phyloP scores from a whole-genome alignment of 2,888 invertebrate genomes.

The Ochropacha duplaris region DNA sequence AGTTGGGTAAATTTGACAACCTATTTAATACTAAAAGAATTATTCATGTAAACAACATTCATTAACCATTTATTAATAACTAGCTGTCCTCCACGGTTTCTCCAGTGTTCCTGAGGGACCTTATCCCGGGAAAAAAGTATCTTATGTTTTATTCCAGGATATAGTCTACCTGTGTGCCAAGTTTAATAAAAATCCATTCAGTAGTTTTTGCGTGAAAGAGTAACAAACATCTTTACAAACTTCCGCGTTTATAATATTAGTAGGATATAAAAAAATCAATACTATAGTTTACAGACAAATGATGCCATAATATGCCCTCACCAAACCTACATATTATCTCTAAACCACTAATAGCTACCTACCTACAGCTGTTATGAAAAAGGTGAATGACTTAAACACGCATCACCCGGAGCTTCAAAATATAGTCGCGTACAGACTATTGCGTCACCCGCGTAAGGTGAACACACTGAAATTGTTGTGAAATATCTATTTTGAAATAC shows the following conservation, averaged over 20 bases:
- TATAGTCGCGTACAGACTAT: slow-evolving; percentile 15
- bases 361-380: slow-evolving; percentile 14
- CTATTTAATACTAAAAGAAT: neutral
- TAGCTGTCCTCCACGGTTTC: too few relatives aligned
- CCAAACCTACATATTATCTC: slow-evolving; percentile 3
- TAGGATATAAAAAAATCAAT: too few relatives aligned
- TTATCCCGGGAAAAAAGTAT: too few relatives aligned
- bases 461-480: slow-evolving; percentile 31
- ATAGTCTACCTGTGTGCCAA: too few relatives aligned
- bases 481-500: slow-evolving; percentile 29
- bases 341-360: neutral
- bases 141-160: too few relatives aligned
- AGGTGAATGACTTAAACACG: slow-evolving; percentile 39
- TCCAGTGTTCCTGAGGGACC: too few relatives aligned
- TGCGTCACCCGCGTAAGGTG: slow-evolving; percentile 24
- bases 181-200: too few relatives aligned
- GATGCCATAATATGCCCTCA: neutral
- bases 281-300: too few relatives aligned
- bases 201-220: too few relatives aligned
- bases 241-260: too few relatives aligned
- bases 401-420: slow-evolving; percentile 18
- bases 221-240: too few relatives aligned
- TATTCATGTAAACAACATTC: neutral
- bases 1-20: neutral
- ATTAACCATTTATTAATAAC: too few relatives aligned